Evolutionary conservation across 2,888 invertebrate species (phyloP).

Genomic region (Andrena trimmerana): DNA sequence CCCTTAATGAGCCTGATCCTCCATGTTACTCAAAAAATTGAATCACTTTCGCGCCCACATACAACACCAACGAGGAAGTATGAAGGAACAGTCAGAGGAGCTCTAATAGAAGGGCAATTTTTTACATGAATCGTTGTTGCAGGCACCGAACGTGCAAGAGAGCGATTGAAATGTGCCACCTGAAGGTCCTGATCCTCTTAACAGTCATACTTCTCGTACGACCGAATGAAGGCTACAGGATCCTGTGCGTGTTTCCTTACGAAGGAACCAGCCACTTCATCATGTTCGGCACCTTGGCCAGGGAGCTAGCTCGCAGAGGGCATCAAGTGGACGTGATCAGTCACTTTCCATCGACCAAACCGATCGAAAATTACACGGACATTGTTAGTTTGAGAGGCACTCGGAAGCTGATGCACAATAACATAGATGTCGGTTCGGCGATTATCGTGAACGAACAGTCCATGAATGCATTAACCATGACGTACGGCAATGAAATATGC

Average conservation of each 20-base stretch:
- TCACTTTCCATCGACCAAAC: slow-evolving; percentile 80
- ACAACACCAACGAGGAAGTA: no score
- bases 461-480: slow-evolving; percentile 32
- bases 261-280: slow-evolving; percentile 85
- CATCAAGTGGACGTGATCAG: slow-evolving; percentile 85
- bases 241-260: slow-evolving; percentile 85
- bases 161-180: neutral
- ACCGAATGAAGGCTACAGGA: slow-evolving; percentile 69
- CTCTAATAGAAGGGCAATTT: no score
- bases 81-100: no score
- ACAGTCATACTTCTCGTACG: neutral
- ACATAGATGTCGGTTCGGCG: slow-evolving; percentile 66
- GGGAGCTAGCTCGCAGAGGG: slow-evolving; percentile 84
- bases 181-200: neutral
- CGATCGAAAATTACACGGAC: slow-evolving; percentile 82
- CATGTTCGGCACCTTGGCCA: slow-evolving; percentile 84
- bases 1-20: no score
- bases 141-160: no score
- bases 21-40: no score
- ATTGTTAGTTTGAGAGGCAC: slow-evolving; percentile 76
- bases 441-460: neutral
- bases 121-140: no score
- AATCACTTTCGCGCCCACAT: no score
- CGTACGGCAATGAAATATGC: slow-evolving; percentile 68
- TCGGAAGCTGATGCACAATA: slow-evolving; percentile 61